These are phyloP conservation scores for Prionace glauca DNA, from an alignment of 2,797 vertebrate species.

Conservation along the genomic window DNA sequence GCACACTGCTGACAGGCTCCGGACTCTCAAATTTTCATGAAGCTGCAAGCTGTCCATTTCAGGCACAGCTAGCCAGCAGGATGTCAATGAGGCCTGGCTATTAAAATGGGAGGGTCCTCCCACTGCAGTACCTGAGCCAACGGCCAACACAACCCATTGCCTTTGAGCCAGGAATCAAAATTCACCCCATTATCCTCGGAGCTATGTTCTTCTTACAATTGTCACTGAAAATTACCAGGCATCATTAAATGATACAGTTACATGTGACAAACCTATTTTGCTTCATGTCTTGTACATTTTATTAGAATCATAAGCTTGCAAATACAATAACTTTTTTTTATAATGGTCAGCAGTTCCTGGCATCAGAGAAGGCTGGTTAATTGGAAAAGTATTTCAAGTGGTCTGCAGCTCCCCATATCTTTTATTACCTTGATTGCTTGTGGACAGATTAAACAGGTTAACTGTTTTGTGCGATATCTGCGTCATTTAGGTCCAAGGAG, in stretches of 20 bases:
- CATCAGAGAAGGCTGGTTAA: not conserved
- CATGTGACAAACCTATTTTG: not conserved
- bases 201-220: not conserved
- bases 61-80: not conserved
- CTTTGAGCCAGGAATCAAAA: not conserved
- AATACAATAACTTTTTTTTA: not conserved
- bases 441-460: not conserved
- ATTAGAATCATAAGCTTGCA: not conserved
- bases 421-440: not conserved
- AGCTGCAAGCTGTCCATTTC: not conserved
- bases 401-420: not conserved
- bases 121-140: not conserved
- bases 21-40: not conserved
- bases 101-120: not conserved
- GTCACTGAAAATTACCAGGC: not conserved
- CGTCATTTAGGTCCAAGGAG: not conserved
- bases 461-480: not conserved
- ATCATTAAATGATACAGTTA: not conserved
- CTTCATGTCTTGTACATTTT: not conserved
- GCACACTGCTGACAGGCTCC: not conserved
- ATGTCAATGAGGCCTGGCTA: not conserved
- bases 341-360: not conserved
- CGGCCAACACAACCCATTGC: not conserved
- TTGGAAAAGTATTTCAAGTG: not conserved
- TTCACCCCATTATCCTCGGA: not conserved